A percentile compares a stretch with the other conserved stretches of the same genome.
Conservation (phyloP, 1,140 invertebrate genomes). For the Andricus grossulariae region DNA sequence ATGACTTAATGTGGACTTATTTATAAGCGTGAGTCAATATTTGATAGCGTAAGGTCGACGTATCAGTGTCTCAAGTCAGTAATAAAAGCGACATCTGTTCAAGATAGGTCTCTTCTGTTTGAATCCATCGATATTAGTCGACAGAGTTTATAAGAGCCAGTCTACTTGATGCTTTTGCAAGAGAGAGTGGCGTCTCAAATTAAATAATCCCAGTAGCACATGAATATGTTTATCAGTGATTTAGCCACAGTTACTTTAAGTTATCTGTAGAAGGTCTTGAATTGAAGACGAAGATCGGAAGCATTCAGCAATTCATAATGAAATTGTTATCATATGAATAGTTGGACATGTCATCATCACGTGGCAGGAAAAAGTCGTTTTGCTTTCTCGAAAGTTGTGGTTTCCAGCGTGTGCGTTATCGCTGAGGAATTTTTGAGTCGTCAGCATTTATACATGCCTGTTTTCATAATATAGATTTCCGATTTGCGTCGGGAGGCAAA, state of each 20-base stretch:
- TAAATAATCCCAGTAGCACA: too few species aligned
- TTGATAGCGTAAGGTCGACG: conserved; percentile 16
- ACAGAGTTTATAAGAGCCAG: background rate
- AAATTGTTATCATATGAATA: too few species aligned
- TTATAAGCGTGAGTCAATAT: conserved; percentile 32
- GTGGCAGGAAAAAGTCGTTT: background rate
- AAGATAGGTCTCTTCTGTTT: conserved; percentile 33
- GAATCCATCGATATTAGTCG: background rate
- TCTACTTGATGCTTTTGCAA: background rate
- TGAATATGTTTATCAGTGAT: too few species aligned
- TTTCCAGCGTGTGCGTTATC: background rate
- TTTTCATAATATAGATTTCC: background rate
- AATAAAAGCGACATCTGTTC: conserved; percentile 34
- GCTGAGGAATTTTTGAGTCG: background rate
- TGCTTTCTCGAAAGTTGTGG: background rate
- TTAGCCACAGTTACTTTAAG: too few species aligned
- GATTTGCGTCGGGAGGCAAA: background rate
- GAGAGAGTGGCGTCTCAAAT: too few species aligned
- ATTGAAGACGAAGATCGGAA: too few species aligned
- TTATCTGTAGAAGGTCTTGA: too few species aligned
- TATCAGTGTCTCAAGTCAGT: background rate
- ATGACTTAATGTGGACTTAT: background rate
- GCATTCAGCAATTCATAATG: too few species aligned
- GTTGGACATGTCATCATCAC: background rate
- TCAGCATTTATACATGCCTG: background rate